Evolutionary conservation across 1,140 invertebrate genomes (phyloP), one percentile per base, ranked within the genome.

Genomic region (Protaetia brevitarsis): DNA sequence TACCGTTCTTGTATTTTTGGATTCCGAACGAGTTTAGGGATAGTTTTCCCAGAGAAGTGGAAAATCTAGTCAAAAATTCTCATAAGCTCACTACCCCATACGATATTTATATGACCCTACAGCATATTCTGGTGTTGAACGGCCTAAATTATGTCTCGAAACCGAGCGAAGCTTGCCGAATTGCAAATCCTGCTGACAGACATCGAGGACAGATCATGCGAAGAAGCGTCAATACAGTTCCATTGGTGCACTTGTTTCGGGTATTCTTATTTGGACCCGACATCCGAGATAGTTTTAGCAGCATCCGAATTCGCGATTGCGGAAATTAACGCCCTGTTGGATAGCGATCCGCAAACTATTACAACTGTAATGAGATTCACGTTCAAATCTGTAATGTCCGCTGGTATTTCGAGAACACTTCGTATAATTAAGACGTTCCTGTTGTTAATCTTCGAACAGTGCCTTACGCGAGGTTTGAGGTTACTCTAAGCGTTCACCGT

Each of bases 181-280:
- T 5, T 94, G 92, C 65, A 82, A 83, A 8, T 89, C 86, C 74
- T 95, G 7, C 87, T 94, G 51, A 72, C 79, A 8, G 80, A 85
- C 13, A 83, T 91, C 1, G 73, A 73, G 2, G 80, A 85, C 28
- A 80, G 93, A 29, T 88, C 88, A 0, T 96, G 94, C 75, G 76
- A 79, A n/a, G 85, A 89, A 57, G 89, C 86, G 2, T 84, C 84
- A 0, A 87, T 96, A 10, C 79, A 80, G 8, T 82, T 87, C 29
- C 90, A 93, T 72, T 95, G 91, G 89, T 95, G 92, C 73, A 86
- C 86, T 2, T 95, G 92, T 68, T 82, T 82, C 76, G 2, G 86
- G 82, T 71, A 77, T 78, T 31, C 70, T 70, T 0, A 72, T 0
- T 71, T 81, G n/a, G 76, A 79, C n/a, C 72, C 77, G 0, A 77